A percentile compares a stretch with the other conserved stretches of the same genome.
Conservation (phyloP, 2,888 invertebrate genomes). For the Aphodius sticticus region DNA sequence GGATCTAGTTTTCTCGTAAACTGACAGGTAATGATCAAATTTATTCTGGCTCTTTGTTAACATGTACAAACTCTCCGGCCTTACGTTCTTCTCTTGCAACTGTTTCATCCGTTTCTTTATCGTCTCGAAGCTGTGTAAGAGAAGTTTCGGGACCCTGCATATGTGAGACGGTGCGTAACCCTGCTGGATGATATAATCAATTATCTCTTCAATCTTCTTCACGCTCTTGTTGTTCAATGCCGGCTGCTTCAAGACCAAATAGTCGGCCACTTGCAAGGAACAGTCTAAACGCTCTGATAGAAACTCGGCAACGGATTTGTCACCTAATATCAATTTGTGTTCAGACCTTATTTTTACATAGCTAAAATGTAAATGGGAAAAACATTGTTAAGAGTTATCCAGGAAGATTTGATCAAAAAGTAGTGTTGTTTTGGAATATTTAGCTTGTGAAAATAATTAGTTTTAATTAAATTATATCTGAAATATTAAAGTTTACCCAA, state of each 20-base stretch:
- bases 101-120: constrained; percentile 55
- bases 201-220: constrained; percentile 58
- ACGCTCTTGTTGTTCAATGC: constrained; percentile 57
- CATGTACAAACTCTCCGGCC: constrained; percentile 53
- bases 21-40: constrained; percentile 48
- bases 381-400: constrained; percentile 7
- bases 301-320: constrained; percentile 57
- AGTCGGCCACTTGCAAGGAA: constrained; percentile 50
- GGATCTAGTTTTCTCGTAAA: neutral
- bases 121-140: constrained; percentile 59
- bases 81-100: constrained; percentile 50
- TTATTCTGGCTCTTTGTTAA: constrained; percentile 57
- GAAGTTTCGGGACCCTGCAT: constrained; percentile 57
- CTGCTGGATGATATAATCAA: constrained; percentile 58
- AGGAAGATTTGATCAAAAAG: constrained; percentile 1
- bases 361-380: constrained; percentile 48
- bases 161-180: constrained; percentile 58
- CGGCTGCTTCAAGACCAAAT: constrained; percentile 56
- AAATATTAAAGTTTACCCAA: too few species aligned
- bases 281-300: constrained; percentile 57
- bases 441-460: constrained; percentile 10
- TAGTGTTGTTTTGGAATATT: neutral
- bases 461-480: constrained; percentile 24
- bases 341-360: constrained; percentile 55
- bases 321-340: constrained; percentile 56